Conservation (phyloP, 2,888 invertebrate genomes). For the Cryptus viduatorius region DNA sequence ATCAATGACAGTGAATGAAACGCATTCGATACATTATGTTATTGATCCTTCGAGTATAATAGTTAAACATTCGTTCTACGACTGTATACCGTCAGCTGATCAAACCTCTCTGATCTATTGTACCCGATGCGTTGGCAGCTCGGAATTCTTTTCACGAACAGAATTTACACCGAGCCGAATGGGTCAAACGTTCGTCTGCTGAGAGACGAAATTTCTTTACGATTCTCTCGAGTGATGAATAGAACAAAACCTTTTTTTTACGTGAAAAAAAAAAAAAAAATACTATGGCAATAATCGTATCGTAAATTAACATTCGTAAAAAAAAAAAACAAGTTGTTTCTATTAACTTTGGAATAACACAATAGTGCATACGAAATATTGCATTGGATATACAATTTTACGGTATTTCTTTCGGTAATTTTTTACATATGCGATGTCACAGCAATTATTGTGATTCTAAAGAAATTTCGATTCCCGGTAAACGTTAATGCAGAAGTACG, state of each 20-base stretch:
- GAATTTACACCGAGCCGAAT: not conserved
- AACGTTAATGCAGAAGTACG: not conserved
- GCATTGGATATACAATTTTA: too few species aligned
- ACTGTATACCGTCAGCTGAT: slow-evolving; percentile 69
- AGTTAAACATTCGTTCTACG: slow-evolving; percentile 67
- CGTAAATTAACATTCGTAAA: too few species aligned
- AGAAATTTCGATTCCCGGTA: not conserved
- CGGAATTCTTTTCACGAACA: slow-evolving; percentile 19
- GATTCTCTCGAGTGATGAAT: not conserved
- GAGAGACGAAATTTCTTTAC: not conserved
- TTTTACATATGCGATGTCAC: not conserved
- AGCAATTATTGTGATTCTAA: not conserved
- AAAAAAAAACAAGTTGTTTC: too few species aligned
- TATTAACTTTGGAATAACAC: too few species aligned
- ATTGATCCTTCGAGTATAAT: slow-evolving; percentile 72
- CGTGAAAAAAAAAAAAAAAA: too few species aligned
- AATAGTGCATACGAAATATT: too few species aligned
- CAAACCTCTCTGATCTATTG: slow-evolving; percentile 39
- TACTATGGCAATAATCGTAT: too few species aligned
- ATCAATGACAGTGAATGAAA: slow-evolving; percentile 63
- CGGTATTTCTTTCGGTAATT: too few species aligned
- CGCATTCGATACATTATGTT: slow-evolving; percentile 68
- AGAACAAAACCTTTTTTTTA: too few species aligned
- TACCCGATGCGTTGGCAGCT: not conserved
- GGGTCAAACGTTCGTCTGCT: not conserved